phyloP scores from a whole-genome alignment of 2,113 vertebrate genomes.

The Scolopax mira region DNA sequence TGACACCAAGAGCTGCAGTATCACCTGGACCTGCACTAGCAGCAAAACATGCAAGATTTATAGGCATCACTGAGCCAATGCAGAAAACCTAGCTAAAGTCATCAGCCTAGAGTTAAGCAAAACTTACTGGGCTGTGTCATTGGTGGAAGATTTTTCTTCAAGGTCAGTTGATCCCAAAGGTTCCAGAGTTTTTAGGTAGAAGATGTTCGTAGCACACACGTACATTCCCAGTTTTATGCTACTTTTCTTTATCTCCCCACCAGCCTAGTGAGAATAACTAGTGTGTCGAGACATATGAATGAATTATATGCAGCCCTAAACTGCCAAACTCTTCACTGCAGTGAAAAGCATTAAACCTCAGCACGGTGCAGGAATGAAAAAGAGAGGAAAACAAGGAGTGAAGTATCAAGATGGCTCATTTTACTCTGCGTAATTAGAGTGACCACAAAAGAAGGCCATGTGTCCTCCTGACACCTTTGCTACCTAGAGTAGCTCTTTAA shows the following conservation, averaged over 20 bases:
- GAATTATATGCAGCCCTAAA: not conserved
- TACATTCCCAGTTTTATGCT: not conserved
- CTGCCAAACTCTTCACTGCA: not conserved
- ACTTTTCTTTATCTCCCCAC: not conserved
- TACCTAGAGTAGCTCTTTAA: not conserved
- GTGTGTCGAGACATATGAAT: not conserved
- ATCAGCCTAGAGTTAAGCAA: not conserved
- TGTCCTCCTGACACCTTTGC: not conserved
- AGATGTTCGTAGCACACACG: not conserved
- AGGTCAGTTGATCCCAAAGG: not conserved
- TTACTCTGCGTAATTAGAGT: not conserved
- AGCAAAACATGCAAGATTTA: not conserved
- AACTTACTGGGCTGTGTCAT: not conserved
- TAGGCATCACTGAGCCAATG: not conserved
- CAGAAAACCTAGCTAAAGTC: not conserved
- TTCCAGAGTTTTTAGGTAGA: not conserved
- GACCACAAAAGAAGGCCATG: not conserved
- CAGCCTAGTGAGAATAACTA: not conserved
- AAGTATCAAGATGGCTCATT: not conserved
- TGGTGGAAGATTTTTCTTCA: slow-evolving; percentile 4
- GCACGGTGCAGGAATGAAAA: not conserved
- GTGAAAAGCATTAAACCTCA: not conserved
- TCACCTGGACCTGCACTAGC: not conserved
- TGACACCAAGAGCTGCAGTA: not conserved
- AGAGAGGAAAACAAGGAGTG: not conserved